phyloP scores from a whole-genome alignment of 2,888 invertebrate species.

The Diplolepis rosae region DNA sequence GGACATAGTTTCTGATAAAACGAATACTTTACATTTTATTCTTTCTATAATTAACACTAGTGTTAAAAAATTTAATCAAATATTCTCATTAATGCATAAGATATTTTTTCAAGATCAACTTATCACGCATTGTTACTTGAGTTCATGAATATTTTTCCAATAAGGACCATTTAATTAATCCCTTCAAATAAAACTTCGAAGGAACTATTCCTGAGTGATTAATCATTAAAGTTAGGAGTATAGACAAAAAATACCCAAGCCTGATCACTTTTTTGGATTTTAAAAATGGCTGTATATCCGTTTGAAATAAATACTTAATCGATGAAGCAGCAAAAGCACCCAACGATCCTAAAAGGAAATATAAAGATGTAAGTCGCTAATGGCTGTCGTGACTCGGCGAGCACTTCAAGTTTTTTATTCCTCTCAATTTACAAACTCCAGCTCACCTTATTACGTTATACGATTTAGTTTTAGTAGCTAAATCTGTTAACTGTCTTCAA shows the following conservation, averaged over 20 bases:
- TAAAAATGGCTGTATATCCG: slow-evolving; percentile 14
- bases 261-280: neutral
- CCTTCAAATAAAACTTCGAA: no score
- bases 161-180: no score
- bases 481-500: slow-evolving; percentile 4
- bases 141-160: no score
- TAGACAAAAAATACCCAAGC: neutral
- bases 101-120: no score
- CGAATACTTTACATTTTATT: no score
- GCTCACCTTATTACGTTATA: slow-evolving; percentile 20
- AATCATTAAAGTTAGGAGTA: neutral
- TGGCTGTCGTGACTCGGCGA: slow-evolving; percentile 19
- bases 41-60: no score
- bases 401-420: slow-evolving; percentile 11
- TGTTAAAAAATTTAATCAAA: no score
- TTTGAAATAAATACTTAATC: slow-evolving; percentile 16
- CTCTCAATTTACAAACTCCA: neutral
- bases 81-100: no score
- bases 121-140: no score
- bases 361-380: slow-evolving; percentile 5
- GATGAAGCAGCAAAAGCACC: slow-evolving; percentile 2
- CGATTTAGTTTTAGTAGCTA: slow-evolving; percentile 16
- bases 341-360: neutral
- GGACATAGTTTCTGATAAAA: no score
- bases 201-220: no score